phyloP scores from a whole-genome alignment of 2,888 invertebrate species.

The Lissonota sp. region DNA sequence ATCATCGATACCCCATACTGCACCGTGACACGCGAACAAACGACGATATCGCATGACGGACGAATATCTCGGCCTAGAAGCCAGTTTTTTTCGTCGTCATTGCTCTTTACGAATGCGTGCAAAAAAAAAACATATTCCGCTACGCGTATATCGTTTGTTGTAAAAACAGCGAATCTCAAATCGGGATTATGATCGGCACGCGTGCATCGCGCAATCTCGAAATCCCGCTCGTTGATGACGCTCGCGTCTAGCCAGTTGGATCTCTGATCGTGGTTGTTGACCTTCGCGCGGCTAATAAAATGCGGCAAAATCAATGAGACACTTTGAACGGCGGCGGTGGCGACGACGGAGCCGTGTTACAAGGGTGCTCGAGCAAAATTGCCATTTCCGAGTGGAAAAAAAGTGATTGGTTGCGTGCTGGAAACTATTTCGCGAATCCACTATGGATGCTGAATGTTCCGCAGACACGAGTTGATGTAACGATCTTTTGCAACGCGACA shows the following conservation, averaged over 20 bases:
- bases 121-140: constrained; percentile 40
- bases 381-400: constrained; percentile 44
- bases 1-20: too few relatives aligned
- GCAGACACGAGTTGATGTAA: not conserved
- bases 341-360: not conserved
- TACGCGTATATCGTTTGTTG: constrained; percentile 46
- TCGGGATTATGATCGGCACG: constrained; percentile 19
- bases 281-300: constrained; percentile 47
- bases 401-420: constrained; percentile 60
- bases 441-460: not conserved
- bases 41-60: constrained; percentile 65
- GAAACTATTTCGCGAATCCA: constrained; percentile 45
- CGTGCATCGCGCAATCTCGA: constrained; percentile 39
- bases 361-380: constrained; percentile 45
- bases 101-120: constrained; percentile 56
- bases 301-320: constrained; percentile 53
- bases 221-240: constrained; percentile 51
- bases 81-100: constrained; percentile 56
- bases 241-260: constrained; percentile 9
- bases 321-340: constrained; percentile 24
- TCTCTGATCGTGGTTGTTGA: not conserved
- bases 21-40: constrained; percentile 35
- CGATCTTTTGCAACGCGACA: constrained; percentile 3
- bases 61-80: constrained; percentile 47
- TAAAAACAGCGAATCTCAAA: not conserved